Evolutionary conservation across 2,113 vertebrate species (phyloP), one percentile per base, ranked within the genome.

Genomic region (Trematocara marginatum): DNA sequence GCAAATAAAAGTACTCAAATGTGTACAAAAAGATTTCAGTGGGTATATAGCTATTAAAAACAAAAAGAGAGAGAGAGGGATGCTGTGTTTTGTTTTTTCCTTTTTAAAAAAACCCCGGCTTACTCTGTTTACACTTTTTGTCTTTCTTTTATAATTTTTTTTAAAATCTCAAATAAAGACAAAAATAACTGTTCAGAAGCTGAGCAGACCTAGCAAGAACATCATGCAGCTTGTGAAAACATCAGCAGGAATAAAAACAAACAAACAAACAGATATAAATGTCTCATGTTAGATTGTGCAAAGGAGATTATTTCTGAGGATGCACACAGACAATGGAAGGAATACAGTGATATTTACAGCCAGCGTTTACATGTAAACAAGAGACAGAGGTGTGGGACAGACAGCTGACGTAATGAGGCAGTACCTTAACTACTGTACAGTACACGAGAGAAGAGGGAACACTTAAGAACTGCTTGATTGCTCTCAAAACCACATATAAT

Each of bases 1-100:
- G 96, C 96, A 97, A 96, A 96, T 92, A 23, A 96, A 96, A 96
- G 92, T 91, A 95, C 90, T 92, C 80, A 95, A 92, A 92, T 92
- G 87, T 89, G 87, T 96, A 96, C 80, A 96, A 95, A 95, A 94
- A 90, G 79, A 93, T 92, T 90, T 92, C 87, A 95, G 94, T 93
- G 93, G 89, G 84, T 93, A 79, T 69, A 89, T 88, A 90, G 42
- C 23, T 31, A 74, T 5, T 86, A 82, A 81, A 89, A 94, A 92
- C 92, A 93, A 76, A 91, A 78, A 94, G 85, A 90, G 82, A 90
- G 82, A 90, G 94, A 93, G 93, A 92, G 76, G 90, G 80, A 94
- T 91, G 91, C 90, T 91, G 56, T 69, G 86, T 59, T 88, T 84
- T 47, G 49, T 45, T 79, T 84, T 84, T 61, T 61, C 16, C 9